Base-by-base conservation (phyloP, 2,888 invertebrate genomes). In the Morinoia aosen region DNA sequence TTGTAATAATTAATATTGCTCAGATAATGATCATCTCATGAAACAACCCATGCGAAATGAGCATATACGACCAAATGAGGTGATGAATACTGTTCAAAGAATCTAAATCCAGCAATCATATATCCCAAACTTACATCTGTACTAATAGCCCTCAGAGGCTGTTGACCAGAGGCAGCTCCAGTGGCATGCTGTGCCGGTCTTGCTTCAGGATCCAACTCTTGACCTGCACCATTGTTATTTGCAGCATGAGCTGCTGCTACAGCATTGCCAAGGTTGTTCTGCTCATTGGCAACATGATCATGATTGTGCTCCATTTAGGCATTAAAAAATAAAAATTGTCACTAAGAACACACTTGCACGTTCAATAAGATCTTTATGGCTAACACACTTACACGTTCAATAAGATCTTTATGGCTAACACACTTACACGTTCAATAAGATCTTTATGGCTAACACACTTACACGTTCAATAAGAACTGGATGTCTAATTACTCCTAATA, bases 251-350 rank as follows among this genome's bases (percentile, higher is more conserved):
- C 25, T 25, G 16, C 33, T 76, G 76, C 76, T 76, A 16, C 76
- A 25, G 76, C 76, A 76, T 76, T 76, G 12, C 8, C 76, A 33
- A 76, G 8, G 7, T 76, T 76, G 76, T 76, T 76, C 25, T 76
- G 76, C 76, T 76, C 76, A 76, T 19, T 19, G 8, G 61, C 61
- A 61, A 61, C 61, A 61, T 61, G 61, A 8, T 76, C 76, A 76
- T 76, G 25, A 76, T 76, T 76, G 76, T 76, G 33, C 76, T 76
- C 76, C 76, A 76, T 76, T 76, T 76, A 76, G 76, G 76, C 76
- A 33, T 76, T 76, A 33, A 76, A 19, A 76, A 19, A 25, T 76
- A 76, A 76, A 16, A 76, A 10, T 10, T 33, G 25, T 0, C 2
- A 76, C 25, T 76, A 76, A 76, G 25, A 76, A 33, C 76, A 76